phyloP scores from a whole-genome alignment of 2,888 invertebrate species.

The Caenorhabditis afra region DNA sequence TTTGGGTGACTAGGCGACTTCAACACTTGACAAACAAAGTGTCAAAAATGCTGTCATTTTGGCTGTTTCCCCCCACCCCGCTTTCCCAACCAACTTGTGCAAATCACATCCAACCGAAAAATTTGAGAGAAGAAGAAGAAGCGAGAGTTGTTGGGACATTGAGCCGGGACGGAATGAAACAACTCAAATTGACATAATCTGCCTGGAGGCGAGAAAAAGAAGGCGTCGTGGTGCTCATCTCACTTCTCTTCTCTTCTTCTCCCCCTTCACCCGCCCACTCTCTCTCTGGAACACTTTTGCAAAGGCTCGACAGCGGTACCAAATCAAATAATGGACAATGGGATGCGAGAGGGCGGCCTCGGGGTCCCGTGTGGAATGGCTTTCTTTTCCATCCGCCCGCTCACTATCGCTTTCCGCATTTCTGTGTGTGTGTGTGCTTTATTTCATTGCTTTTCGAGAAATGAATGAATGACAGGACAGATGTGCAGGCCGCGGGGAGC shows the following conservation, averaged over 20 bases:
- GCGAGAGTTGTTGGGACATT: neutral
- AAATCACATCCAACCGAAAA: slow-evolving; percentile 15
- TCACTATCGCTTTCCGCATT: too few relatives aligned
- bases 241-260: slow-evolving; percentile 14
- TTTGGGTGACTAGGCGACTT: neutral
- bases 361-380: slow-evolving; percentile 33
- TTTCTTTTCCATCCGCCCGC: neutral
- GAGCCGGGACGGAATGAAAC: slow-evolving; percentile 14
- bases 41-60: slow-evolving; percentile 52
- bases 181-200: slow-evolving; percentile 52
- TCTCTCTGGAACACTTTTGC: slow-evolving; percentile 44
- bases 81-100: slow-evolving; percentile 29
- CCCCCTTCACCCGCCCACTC: slow-evolving; percentile 15
- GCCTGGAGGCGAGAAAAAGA: slow-evolving; percentile 32
- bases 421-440: slow-evolving; percentile 42
- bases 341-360: neutral
- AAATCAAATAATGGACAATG: slow-evolving; percentile 59
- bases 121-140: slow-evolving; percentile 24
- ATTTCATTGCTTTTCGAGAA: slow-evolving; percentile 51
- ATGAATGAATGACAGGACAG: slow-evolving; percentile 45
- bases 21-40: slow-evolving; percentile 49
- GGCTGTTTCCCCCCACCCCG: neutral
- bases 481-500: neutral
- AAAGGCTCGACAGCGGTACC: slow-evolving; percentile 33
- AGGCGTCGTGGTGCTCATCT: slow-evolving; percentile 17